Base-by-base conservation (phyloP, 2,797 vertebrate genomes). In the Mionectes olivaceus region DNA sequence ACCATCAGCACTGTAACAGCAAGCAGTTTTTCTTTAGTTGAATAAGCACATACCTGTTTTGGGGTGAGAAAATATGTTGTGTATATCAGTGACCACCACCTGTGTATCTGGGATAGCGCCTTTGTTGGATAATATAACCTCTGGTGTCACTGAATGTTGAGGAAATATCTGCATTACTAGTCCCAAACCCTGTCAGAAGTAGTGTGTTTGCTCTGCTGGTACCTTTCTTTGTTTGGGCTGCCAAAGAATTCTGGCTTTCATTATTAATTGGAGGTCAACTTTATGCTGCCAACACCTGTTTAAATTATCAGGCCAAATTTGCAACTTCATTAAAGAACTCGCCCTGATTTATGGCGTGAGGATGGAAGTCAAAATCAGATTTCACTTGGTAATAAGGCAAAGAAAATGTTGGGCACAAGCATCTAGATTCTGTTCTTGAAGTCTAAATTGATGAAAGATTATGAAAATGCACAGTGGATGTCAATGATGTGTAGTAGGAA, bases 251-350 rank as follows among this genome's bases (percentile, higher is more conserved):
- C 82, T 89, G 57, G n/a, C 25, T 77, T 91, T 75, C 59, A 23
- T 81, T 94, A 91, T 69, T 89, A 89, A 83, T 65, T 81, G 43
- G 69, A 86, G 59, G 94, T 95, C 50, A 95, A 35, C 9, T 83
- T 81, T 69, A n/a, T 95, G 75, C 33, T 76, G 50, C 37, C 47
- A 57, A 83, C 61, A 85, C 43, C 47, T 92, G 53, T 52, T 85
- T 91, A 75, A 86, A 81, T 47, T 61, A 81, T 52, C 23, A 46
- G 39, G 44, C 61, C 76, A 83, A 83, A 65, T 78, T 7, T 75
- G 55, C 59, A 83, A 60, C 17, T 50, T 75, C 12, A 59, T 27
- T 49, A 49, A 52, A 37, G 33, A 85, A 61, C 0, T 13, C 60
- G 28, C 13, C 15, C 52, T 30, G 30, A 73, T 33, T 75, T 73